Conservation (phyloP, 2,888 invertebrate species). For the Tenthredo scrophulariae region DNA sequence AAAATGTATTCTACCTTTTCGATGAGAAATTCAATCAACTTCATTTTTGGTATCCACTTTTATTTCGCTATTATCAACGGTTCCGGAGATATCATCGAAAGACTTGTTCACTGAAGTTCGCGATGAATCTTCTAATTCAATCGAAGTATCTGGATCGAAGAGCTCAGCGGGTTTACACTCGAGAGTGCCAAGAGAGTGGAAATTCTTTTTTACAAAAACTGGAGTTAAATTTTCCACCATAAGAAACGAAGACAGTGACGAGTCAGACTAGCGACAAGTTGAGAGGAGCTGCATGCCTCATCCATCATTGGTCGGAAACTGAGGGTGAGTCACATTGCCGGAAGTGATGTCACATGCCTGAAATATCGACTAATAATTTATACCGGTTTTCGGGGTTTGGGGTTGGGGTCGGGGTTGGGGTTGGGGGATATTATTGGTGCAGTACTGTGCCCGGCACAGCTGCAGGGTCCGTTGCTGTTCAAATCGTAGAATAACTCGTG, state of each 20-base stretch:
- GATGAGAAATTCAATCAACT: not conserved
- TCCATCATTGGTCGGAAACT: constrained; percentile 54
- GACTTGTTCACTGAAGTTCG: not conserved
- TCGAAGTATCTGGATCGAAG: not conserved
- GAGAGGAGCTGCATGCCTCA: not conserved
- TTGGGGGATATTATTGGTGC: not conserved
- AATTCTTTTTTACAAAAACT: not conserved
- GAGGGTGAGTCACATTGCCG: constrained; percentile 74
- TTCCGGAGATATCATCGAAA: not conserved
- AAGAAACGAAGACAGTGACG: constrained; percentile 46
- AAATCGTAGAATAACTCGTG: constrained; percentile 30
- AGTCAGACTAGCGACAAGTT: constrained; percentile 14
- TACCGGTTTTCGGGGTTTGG: constrained; percentile 70
- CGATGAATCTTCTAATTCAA: not conserved
- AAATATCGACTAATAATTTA: constrained; percentile 78
- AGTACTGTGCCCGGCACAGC: constrained; percentile 1
- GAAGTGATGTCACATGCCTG: constrained; percentile 75
- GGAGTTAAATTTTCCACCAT: not conserved
- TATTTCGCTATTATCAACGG: not conserved
- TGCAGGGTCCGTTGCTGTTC: not conserved
- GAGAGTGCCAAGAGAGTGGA: not conserved
- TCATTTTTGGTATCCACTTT: not conserved
- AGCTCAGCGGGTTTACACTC: not conserved
- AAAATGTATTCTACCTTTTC: not conserved
- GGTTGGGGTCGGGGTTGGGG: not conserved